Base-by-base conservation (phyloP, 2,797 vertebrate species). In the Columba guinea region DNA sequence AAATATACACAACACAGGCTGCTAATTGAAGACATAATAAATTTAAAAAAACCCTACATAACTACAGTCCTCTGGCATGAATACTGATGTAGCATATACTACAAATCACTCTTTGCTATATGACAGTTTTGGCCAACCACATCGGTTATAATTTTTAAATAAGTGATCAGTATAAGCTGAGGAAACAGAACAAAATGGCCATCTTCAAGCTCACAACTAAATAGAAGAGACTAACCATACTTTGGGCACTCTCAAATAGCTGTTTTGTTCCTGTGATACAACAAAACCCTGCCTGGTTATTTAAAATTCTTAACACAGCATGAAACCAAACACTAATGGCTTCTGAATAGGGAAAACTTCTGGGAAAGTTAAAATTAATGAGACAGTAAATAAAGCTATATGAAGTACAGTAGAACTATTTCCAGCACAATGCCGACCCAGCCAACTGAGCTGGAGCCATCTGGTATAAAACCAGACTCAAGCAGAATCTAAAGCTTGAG, bases 291-390 rank as follows among this genome's bases (percentile, higher is more conserved):
- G 71, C 32, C 27, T 51, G 16, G 39, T 82, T 93, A 95, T 85
- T 92, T 91, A 90, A 84, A 93, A 96, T 95, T 95, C 67, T 69
- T 81, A 78, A 87, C 65, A 79, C 8, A 46, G 76, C 68, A 82
- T 75, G 92, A 95, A 93, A 90, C 62, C 74, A 94, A 96, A 96
- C 71, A 86, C 75, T 94, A 88, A 94, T 91, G 56, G 63, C 73
- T 96, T 97, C 89, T 95, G 92, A 95, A 90, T 11, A 92, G 67
- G 85, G 74, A 94, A 97, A 96, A 96, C 81, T 93, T 96, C 90
- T 89, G 77, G 74, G 87, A 95, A 97, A 97, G 92, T 85, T 97
- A 96, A 96, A 97, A 97, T 97, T 97, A 97, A 97, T 96, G 96
- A 97, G 96, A 97, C 69, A 96, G 89, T 93, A 96, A 97, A 96